Evolutionary conservation across 2,797 vertebrate species (phyloP), one percentile per base, ranked within the genome.

Genomic region (Pipistrellus pygmaeus): DNA sequence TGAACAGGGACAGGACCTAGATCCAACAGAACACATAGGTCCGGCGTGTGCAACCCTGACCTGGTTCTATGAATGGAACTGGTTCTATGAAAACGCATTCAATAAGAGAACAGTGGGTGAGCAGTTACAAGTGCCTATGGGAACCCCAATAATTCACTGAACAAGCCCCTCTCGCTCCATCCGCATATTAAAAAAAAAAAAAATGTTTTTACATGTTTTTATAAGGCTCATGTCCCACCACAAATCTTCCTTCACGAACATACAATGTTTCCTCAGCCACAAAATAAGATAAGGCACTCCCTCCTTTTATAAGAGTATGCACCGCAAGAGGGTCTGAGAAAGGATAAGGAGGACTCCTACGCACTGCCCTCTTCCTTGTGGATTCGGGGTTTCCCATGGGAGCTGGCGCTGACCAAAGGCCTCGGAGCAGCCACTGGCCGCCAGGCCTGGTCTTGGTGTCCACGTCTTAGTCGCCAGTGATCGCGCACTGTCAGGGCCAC

Each of bases 1-100:
- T 98, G 98, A 92, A 99, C 98, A 0, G 99, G 99, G 86, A 99
- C 98, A 27, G 98, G 38, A 71, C 98, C 99, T 99, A 91, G 91
- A 82, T 2, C 10, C 93, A 17, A 11, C 94, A 53, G 0, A 44
- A 73, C 1, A 83, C 2, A 68, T 0, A 0, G 8, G 48, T 8
- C 4, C 27, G 69, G 48, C 9, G 6, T 1, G 13, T 12, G 75
- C 3, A 38, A 14, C 0, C n/a, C 83, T 3, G 35, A 9, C 15
- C 18, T 48, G n/a, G 14, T n/a, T 68, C 23, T 18, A 6, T 8
- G 66, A 71, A n/a, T 6, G 38, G 38, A 9, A 18, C 18, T 48
- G n/a, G 14, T n/a, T 68, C 23, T 18, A 6, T 11, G 68, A 73
- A n/a, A 32, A 41, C 0, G 0, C 7, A 2, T 2, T 23, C 48